Base-by-base conservation (phyloP, 1,140 invertebrate species). In the Formica exsecta region DNA sequence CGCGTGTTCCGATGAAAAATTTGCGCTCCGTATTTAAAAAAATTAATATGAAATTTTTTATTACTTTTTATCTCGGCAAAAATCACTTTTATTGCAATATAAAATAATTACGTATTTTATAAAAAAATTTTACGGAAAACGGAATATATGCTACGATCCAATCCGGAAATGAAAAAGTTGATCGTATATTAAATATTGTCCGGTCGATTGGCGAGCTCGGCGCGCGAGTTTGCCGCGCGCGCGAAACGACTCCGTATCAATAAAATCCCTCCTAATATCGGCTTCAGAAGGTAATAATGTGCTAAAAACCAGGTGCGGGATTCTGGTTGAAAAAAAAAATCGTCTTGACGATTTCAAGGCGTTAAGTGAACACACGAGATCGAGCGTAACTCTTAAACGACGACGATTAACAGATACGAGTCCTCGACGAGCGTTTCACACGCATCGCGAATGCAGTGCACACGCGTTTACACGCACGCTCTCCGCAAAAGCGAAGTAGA, bases 1-100 rank as follows among this genome's bases (percentile, higher is more conserved):
- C 29, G 13, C 48, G 57, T 83, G 79, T 74, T 83, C 38, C 79
- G 68, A 83, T 83, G 38, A 83, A 83, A 83, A 83, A 83, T 83
- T 74, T 83, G 41, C 68, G 79, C 68, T 73, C 29, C 38, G 54
- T 83, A 41, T 83, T 83, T 83, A 83, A 83, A 83, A 83, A 83
- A 83, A 83, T 83, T 83, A 83, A 83, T 83, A 83, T 83, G 68
- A 74, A 83, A 83, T 83, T 83, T 83, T 83, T 83, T 83, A 83
- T 83, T 83, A 74, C 79, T 73, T 83, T 83, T 83, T 83, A 83
- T 83, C 79, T 74, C 79, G 79, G 79, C 54, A 74, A 74, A 83
- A 74, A 83, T 83, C 79, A 61, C 68, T 83, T 83, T 83, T 83
- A 83, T 83, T 83, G 79, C 68, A 83, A 83, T 83, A 83, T 83